Evolutionary conservation across 1,140 invertebrate species (phyloP).

Genomic region (Drosophila tropicalis): DNA sequence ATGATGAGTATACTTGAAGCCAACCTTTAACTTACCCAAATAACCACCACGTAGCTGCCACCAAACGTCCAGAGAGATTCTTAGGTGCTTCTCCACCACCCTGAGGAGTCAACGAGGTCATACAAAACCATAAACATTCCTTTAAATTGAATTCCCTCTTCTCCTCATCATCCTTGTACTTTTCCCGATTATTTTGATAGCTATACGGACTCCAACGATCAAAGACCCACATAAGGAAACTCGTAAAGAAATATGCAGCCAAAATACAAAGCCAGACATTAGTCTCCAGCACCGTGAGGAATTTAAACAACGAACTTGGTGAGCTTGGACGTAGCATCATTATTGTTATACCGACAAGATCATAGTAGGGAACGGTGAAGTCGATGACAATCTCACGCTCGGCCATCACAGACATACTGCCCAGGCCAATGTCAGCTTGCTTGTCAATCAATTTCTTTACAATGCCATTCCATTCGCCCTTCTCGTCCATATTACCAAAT

Average conservation of each 20-base stretch:
- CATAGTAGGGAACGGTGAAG: constrained; percentile 97
- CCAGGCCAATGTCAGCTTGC: constrained; percentile 94
- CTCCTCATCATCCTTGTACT: constrained; percentile 96
- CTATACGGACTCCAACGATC: constrained; percentile 98
- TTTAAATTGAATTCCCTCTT: constrained; percentile 97
- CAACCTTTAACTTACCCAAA: constrained; percentile 87
- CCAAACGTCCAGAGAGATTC: constrained; percentile 94
- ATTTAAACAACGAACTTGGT: constrained; percentile 96
- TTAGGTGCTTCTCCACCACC: constrained; percentile 95
- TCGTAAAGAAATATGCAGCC: constrained; percentile 97
- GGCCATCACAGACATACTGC: constrained; percentile 95
- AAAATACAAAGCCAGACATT: constrained; percentile 98
- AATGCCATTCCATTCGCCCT: constrained; percentile 96
- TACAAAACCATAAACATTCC: constrained; percentile 99
- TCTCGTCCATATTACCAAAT: constrained; percentile 93
- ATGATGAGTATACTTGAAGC: not conserved
- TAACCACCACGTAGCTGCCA: constrained; percentile 98
- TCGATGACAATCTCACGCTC: constrained; percentile 97
- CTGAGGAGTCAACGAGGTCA: constrained; percentile 98
- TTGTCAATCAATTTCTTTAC: constrained; percentile 95
- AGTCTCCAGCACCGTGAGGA: constrained; percentile 97
- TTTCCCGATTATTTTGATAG: constrained; percentile 96
- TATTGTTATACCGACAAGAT: constrained; percentile 96
- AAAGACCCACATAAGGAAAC: constrained; percentile 97
- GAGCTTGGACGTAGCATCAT: constrained; percentile 86